Evolutionary conservation across 2,113 vertebrate genomes (phyloP).

Genomic region (Arvicanthis niloticus): DNA sequence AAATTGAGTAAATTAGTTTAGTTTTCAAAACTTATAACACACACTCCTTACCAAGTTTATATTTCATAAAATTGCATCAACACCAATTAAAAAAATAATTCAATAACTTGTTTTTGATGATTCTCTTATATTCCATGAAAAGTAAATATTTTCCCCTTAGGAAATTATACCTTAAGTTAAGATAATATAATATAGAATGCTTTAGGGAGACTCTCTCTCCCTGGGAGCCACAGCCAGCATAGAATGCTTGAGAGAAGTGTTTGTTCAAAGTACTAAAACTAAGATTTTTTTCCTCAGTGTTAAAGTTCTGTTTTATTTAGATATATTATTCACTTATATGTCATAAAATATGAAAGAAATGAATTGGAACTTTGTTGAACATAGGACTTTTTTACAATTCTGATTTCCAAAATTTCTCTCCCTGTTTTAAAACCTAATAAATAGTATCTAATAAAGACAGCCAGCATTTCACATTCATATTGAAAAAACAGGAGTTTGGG

Average conservation of each 20-base stretch:
- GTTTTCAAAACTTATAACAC: not conserved
- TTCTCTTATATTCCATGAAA: not conserved
- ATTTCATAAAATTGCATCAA: not conserved
- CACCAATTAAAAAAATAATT: slow-evolving; percentile 20
- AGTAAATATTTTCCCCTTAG: not conserved
- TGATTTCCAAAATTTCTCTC: slow-evolving; percentile 14
- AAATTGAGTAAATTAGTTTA: not conserved
- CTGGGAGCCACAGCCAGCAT: too few relatives aligned
- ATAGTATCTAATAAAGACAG: slow-evolving; percentile 33
- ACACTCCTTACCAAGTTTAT: not conserved
- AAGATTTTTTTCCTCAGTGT: not conserved
- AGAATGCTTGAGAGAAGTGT: not conserved
- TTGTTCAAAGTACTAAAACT: slow-evolving; percentile 41
- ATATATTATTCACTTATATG: not conserved
- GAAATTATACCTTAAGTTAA: not conserved
- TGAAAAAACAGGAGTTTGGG: slow-evolving; percentile 8
- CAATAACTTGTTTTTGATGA: not conserved
- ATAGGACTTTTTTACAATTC: not conserved
- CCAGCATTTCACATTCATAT: slow-evolving; percentile 28
- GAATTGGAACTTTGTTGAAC: not conserved
- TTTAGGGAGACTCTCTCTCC: not conserved
- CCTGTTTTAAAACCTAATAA: slow-evolving; percentile 5
- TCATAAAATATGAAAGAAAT: slow-evolving; percentile 16
- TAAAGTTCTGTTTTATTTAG: slow-evolving; percentile 36
- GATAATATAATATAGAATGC: not conserved